These are phyloP conservation scores for Lophius piscatorius DNA, from an alignment of 2,113 vertebrate genomes.

Conservation along the genomic window DNA sequence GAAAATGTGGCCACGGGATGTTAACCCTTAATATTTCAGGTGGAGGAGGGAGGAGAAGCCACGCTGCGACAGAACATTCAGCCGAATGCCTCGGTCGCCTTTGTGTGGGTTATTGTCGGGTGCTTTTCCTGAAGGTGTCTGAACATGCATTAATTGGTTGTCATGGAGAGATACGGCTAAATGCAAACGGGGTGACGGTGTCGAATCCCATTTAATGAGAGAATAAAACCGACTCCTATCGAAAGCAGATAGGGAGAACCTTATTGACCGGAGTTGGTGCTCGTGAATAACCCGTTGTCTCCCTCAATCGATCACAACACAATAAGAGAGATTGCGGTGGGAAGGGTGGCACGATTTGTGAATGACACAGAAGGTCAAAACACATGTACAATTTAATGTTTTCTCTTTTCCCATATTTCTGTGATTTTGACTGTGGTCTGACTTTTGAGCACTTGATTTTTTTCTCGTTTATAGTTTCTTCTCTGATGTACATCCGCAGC, in stretches of 20 bases:
- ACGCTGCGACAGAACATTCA: slow-evolving; percentile 5
- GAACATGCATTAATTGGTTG: slow-evolving; percentile 76
- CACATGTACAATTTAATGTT: slow-evolving; percentile 21
- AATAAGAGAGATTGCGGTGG: slow-evolving; percentile 61
- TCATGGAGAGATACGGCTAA: slow-evolving; percentile 72
- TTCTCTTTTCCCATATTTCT: slow-evolving; percentile 17
- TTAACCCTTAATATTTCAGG: slow-evolving; percentile 70
- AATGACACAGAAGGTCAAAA: slow-evolving; percentile 71
- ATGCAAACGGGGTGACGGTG: slow-evolving; percentile 60
- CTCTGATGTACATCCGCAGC: slow-evolving; percentile 16
- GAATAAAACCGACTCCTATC: slow-evolving; percentile 69
- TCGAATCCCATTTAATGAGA: slow-evolving; percentile 73
- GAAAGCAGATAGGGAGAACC: slow-evolving; percentile 70
- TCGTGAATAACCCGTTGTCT: slow-evolving; percentile 77
- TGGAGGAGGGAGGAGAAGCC: neutral
- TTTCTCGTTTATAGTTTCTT: slow-evolving; percentile 24
- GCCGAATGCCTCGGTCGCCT: slow-evolving; percentile 44
- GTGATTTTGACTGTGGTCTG: slow-evolving; percentile 39
- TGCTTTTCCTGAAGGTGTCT: slow-evolving; percentile 58
- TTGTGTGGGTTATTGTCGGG: slow-evolving; percentile 60
- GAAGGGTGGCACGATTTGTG: slow-evolving; percentile 64
- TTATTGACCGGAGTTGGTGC: slow-evolving; percentile 68
- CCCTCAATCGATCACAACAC: slow-evolving; percentile 69
- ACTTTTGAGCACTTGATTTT: slow-evolving; percentile 9
- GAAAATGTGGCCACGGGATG: slow-evolving; percentile 77